phyloP scores from a whole-genome alignment of 1,140 invertebrate genomes.

The Apis cerana region DNA sequence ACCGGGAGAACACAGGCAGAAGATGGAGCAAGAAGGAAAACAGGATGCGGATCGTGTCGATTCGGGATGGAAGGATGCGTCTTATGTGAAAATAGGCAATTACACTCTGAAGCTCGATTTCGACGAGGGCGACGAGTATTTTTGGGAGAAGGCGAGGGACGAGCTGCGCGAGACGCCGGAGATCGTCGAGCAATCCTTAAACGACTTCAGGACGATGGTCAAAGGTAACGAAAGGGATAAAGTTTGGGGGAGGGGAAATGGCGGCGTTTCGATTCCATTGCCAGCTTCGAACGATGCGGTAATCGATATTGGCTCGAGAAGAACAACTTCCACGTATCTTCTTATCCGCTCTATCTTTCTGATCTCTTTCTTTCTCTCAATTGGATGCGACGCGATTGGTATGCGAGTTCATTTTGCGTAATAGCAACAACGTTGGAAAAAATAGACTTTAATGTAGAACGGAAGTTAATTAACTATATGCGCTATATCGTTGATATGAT shows the following conservation, averaged over 20 bases:
- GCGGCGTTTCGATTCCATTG: neutral
- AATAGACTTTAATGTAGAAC: too few species aligned
- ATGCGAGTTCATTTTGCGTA: too few species aligned
- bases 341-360: too few species aligned
- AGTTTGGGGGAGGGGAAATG: neutral
- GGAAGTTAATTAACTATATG: too few species aligned
- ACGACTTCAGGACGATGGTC: conserved; percentile 72
- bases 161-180: conserved; percentile 81
- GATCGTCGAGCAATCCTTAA: conserved; percentile 66
- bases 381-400: too few species aligned
- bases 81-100: conserved; percentile 60
- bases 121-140: conserved; percentile 51
- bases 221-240: conserved; percentile 68
- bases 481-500: too few species aligned
- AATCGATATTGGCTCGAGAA: too few species aligned
- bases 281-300: too few species aligned
- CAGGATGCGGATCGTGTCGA: neutral
- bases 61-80: neutral
- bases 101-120: conserved; percentile 63
- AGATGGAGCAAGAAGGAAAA: neutral
- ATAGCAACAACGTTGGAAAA: too few species aligned
- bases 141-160: conserved; percentile 66
- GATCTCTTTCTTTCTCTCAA: too few species aligned
- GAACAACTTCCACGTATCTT: too few species aligned
- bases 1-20: neutral